These are phyloP conservation scores for Drosophila demipolita DNA, from an alignment of 2,888 invertebrate species.

Conservation along the genomic window DNA sequence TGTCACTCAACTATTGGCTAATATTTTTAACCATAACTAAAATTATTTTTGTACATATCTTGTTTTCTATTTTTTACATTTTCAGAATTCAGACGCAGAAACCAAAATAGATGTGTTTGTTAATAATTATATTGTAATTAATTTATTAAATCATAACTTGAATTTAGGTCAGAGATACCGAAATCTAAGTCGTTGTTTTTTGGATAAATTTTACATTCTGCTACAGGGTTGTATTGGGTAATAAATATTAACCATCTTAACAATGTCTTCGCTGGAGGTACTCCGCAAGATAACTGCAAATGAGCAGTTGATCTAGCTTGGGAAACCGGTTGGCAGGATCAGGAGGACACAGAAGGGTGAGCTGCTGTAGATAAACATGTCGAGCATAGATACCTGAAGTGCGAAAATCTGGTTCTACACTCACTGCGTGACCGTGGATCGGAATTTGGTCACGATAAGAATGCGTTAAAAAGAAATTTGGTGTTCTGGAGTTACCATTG, in stretches of 20 bases:
- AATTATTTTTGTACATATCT: background rate
- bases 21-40: background rate
- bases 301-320: background rate
- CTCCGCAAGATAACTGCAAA: background rate
- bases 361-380: background rate
- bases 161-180: conserved; percentile 1
- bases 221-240: background rate
- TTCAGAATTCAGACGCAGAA: conserved; percentile 1
- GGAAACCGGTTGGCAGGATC: background rate
- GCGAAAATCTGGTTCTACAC: background rate
- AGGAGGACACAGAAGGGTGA: background rate
- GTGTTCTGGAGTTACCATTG: background rate
- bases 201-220: background rate
- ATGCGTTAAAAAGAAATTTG: background rate
- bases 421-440: background rate
- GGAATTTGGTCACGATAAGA: background rate
- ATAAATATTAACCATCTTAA: background rate
- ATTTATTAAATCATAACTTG: conserved; percentile 3
- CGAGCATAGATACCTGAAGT: background rate
- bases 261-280: background rate
- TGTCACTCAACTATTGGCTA: background rate
- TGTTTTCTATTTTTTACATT: background rate
- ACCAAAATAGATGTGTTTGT: background rate
- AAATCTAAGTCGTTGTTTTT: conserved; percentile 1
- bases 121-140: background rate